phyloP scores from a whole-genome alignment of 2,797 vertebrate species.

The Lepus oiostolus region DNA sequence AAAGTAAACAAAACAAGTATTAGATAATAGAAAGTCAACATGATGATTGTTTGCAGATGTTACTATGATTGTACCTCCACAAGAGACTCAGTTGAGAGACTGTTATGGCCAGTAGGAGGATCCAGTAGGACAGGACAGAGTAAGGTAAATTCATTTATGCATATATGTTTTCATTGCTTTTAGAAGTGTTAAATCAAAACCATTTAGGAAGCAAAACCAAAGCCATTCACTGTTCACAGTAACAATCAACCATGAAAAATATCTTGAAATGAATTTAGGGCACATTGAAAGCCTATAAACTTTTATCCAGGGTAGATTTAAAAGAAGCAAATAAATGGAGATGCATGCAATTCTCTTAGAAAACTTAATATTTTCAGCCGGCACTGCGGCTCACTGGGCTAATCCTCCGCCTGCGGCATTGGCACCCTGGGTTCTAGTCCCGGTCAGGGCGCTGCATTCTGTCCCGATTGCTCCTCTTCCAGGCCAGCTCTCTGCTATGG shows the following conservation, averaged over 20 bases:
- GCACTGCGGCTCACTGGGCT: too few species aligned
- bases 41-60: neutral
- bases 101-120: neutral
- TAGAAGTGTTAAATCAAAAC: neutral
- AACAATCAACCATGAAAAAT: conserved; percentile 15
- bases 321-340: conserved; percentile 10
- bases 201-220: neutral
- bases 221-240: neutral
- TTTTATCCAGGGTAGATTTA: neutral
- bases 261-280: neutral
- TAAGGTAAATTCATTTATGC: neutral
- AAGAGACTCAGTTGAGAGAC: neutral
- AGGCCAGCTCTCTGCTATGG: too few species aligned
- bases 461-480: too few species aligned
- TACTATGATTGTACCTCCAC: neutral
- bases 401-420: too few species aligned
- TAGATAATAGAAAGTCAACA: neutral
- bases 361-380: neutral
- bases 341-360: neutral
- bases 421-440: too few species aligned
- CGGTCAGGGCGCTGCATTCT: too few species aligned
- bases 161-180: neutral
- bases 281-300: neutral
- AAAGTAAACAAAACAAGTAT: neutral
- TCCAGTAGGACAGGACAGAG: neutral